Percentiles rank a stretch among this genome's conserved stretches.
Conservation (phyloP, 92 coral and sea anemone species). For the Paragorgia papillata region DNA sequence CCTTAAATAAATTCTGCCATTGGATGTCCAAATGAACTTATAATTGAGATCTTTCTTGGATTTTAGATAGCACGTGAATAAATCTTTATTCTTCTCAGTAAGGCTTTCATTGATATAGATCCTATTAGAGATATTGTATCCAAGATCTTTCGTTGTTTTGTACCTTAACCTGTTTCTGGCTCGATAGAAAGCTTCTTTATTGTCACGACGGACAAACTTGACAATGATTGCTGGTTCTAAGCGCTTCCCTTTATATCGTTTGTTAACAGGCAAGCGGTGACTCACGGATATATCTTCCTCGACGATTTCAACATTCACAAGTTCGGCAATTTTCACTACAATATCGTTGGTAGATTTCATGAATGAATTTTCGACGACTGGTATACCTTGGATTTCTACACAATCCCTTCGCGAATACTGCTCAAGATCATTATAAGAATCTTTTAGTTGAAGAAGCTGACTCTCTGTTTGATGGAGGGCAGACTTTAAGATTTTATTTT, state of each 20-base stretch:
- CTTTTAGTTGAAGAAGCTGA: not conserved
- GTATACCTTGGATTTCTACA: not conserved
- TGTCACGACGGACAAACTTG: conserved; percentile 7
- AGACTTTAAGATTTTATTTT: not conserved
- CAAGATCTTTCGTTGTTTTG: conserved; percentile 16
- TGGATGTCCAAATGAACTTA: conserved; percentile 11
- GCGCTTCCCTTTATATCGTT: not conserved
- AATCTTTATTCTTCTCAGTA: conserved; percentile 3
- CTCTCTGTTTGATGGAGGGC: not conserved
- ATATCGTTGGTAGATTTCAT: not conserved
- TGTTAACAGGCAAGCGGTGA: not conserved
- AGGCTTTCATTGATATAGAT: conserved; percentile 15
- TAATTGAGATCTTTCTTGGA: not conserved
- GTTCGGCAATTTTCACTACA: not conserved
- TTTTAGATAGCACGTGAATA: not conserved
- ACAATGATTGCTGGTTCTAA: not conserved
- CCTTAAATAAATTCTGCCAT: not conserved
- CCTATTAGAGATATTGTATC: not conserved
- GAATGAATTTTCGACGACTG: not conserved
- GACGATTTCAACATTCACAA: not conserved
- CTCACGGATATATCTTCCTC: conserved; percentile 1
- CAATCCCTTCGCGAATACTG: conserved; percentile 3
- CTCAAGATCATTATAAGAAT: not conserved
- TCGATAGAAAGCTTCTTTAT: not conserved
- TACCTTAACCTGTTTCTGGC: not conserved